Conservation (phyloP, 2,888 invertebrate species). For the Tetragonula carbonaria region DNA sequence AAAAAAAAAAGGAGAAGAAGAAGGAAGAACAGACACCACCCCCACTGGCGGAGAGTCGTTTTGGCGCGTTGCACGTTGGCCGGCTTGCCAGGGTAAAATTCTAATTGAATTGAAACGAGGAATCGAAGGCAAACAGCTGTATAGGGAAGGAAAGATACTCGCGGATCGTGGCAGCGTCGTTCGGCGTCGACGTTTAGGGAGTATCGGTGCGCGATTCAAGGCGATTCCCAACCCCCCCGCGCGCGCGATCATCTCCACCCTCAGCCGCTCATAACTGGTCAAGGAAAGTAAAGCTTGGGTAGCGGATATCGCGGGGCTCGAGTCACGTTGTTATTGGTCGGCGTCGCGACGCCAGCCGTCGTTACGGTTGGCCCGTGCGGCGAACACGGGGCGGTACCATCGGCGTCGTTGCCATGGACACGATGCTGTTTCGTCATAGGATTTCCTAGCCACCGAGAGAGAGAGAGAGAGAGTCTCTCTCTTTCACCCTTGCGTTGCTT, state of each 20-base stretch:
- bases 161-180: conserved; percentile 35
- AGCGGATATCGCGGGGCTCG: conserved; percentile 69
- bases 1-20: no score
- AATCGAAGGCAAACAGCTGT: conserved; percentile 1
- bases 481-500: background rate
- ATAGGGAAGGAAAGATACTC: background rate
- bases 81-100: background rate
- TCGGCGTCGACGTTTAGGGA: conserved; percentile 66
- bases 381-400: conserved; percentile 74
- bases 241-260: conserved; percentile 64
- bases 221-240: conserved; percentile 62
- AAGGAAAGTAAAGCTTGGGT: conserved; percentile 61
- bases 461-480: background rate
- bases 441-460: conserved; percentile 1
- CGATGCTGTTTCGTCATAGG: conserved; percentile 57
- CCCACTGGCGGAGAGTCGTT: background rate
- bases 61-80: conserved; percentile 21
- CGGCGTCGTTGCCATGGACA: conserved; percentile 76
- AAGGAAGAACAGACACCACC: background rate
- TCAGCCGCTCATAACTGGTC: conserved; percentile 50
- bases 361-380: conserved; percentile 75
- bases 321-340: conserved; percentile 74
- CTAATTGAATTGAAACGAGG: conserved; percentile 30
- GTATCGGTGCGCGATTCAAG: conserved; percentile 71
- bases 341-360: conserved; percentile 72